These are phyloP conservation scores for Odontamblyopus rebecca DNA, from an alignment of 2,797 vertebrate species.

Conservation along the genomic window DNA sequence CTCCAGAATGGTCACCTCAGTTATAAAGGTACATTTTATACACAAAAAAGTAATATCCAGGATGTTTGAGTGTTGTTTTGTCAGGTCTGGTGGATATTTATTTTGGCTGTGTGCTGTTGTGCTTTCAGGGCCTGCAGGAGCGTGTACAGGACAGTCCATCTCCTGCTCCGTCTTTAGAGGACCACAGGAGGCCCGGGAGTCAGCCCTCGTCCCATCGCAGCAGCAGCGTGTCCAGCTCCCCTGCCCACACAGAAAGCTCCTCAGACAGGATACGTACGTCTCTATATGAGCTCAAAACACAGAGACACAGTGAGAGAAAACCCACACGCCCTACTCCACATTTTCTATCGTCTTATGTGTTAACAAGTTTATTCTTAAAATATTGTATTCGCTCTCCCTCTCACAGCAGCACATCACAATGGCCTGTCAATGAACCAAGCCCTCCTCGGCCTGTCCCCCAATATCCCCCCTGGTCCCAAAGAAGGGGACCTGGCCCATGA, in stretches of 20 bases:
- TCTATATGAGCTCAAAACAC: constrained; percentile 42
- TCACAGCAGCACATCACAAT: constrained; percentile 92
- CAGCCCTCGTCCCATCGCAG: constrained; percentile 97
- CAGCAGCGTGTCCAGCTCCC: constrained; percentile 99
- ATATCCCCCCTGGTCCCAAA: constrained; percentile 92
- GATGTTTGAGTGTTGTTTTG: not conserved
- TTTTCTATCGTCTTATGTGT: constrained; percentile 3
- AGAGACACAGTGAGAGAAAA: constrained; percentile 29
- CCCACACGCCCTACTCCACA: not conserved
- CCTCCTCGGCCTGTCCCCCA: constrained; percentile 95
- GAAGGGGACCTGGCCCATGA: constrained; percentile 98
- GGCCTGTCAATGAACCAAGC: constrained; percentile 97
- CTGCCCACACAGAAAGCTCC: constrained; percentile 96
- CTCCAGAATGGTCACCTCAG: constrained; percentile 97
- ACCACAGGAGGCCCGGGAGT: constrained; percentile 93
- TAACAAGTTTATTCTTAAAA: constrained; percentile 2
- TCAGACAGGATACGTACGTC: constrained; percentile 99
- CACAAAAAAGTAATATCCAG: not conserved
- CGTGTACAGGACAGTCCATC: constrained; percentile 97
- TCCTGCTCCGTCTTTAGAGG: constrained; percentile 95
- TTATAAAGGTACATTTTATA: constrained; percentile 92
- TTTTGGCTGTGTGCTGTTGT: constrained; percentile 59
- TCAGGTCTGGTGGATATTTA: constrained; percentile 52
- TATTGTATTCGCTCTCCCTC: not conserved
- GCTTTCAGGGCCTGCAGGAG: constrained; percentile 81